Evolutionary conservation across 2,113 vertebrate genomes (phyloP), one percentile per base, ranked within the genome.

Genomic region (Vimba vimba): DNA sequence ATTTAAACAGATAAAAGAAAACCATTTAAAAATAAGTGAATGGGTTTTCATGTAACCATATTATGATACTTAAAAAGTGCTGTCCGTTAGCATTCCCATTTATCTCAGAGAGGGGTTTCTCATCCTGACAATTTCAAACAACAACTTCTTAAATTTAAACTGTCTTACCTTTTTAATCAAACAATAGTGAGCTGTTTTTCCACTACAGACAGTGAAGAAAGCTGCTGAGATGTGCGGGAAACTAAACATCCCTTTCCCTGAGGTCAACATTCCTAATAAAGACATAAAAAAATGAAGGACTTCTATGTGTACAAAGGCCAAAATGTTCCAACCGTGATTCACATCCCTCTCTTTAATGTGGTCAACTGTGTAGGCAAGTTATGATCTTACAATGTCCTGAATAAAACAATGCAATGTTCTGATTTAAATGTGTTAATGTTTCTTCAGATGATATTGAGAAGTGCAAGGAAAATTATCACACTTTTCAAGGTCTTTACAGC

Each of bases 291-390:
- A 77, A 17, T 83, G 19, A 62, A 79, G 12, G 78, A 85, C 73
- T 87, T 89, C 57, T 89, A 85, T 43, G 88, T 87, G 52, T 89
- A 87, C 43, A 30, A 69, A 23, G 55, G 64, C 8, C 3, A 66
- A 30, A 30, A 79, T 0, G 6, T 9, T 43, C 88, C 88, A 30
- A 87, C 86, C 8, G 83, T 89, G 60, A 69, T 69, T 0, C 66
- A 69, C 66, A 87, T 89, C 1, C 85, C 88, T 43, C 82, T 89
- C 13, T 89, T 89, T 73, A 89, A 89, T 71, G 10, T 19, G 5
- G 55, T 45, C 52, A 89, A 87, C 86, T 89, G 88, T 52, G 74
- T 64, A 89, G 85, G 88, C 69, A 82, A 78, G 25, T 59, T 21
- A 7, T 30, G 4, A 30, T 69, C 7, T 47, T 15, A 0, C 25